Percentiles rank a stretch among this genome's conserved stretches.
These are phyloP conservation scores for Neuroterus valhalla DNA, from an alignment of 1,140 invertebrate species.

Conservation along the genomic window DNA sequence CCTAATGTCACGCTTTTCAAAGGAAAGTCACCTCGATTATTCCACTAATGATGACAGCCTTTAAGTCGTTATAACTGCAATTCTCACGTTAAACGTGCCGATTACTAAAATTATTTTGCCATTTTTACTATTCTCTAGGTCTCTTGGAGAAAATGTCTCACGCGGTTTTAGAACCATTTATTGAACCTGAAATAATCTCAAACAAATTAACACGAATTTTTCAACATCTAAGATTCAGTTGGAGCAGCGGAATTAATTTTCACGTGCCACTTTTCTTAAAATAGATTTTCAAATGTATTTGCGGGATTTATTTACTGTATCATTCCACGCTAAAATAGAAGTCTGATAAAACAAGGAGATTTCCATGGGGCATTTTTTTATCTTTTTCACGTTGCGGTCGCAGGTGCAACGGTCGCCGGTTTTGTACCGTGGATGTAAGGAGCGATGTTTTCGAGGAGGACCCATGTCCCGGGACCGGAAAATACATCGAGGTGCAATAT, in stretches of 20 bases:
- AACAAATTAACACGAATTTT: too few species aligned
- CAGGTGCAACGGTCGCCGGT: conserved; percentile 70
- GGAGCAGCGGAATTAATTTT: too few species aligned
- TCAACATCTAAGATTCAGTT: too few species aligned
- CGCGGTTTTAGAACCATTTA: too few species aligned
- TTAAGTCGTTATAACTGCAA: conserved; percentile 18
- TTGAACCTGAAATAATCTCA: too few species aligned
- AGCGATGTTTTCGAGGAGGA: conserved; percentile 77
- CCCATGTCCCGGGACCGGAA: conserved; percentile 78
- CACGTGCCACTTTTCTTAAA: too few species aligned
- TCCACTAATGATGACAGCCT: conserved; percentile 22
- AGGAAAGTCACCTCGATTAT: conserved; percentile 16
- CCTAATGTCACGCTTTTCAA: conserved; percentile 28
- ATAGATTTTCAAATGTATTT: too few species aligned
- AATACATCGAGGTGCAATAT: conserved; percentile 80
- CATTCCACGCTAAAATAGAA: conserved; percentile 28
- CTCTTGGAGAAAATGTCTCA: neutral
- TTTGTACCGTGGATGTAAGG: conserved; percentile 72
- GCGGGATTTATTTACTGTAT: conserved; percentile 23
- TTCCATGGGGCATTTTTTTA: conserved; percentile 36
- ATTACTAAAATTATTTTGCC: neutral
- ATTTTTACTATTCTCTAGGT: neutral
- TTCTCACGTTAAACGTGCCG: conserved; percentile 8
- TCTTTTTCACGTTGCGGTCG: conserved; percentile 63
- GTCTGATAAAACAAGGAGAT: conserved; percentile 9